phyloP scores from a whole-genome alignment of 2,888 invertebrate species.

The Meta bourneti region DNA sequence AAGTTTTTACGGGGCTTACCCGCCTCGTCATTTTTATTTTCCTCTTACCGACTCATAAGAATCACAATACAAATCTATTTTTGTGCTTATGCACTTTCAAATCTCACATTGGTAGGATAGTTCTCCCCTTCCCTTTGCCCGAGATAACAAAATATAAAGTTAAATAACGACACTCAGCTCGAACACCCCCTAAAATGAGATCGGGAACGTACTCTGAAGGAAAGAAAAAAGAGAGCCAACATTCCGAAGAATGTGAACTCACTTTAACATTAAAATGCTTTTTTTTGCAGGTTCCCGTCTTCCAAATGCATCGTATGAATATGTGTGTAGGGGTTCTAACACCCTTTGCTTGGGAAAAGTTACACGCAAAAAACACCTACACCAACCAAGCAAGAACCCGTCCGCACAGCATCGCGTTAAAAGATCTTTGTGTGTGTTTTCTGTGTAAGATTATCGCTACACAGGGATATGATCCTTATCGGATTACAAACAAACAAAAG shows the following conservation, averaged over 20 bases:
- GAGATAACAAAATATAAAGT: neutral
- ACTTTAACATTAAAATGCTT: conserved; percentile 36
- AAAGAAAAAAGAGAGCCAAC: neutral
- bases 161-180: conserved; percentile 29
- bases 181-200: conserved; percentile 39
- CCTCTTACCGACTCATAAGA: conserved; percentile 8
- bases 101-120: conserved; percentile 10
- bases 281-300: neutral
- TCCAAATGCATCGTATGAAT: neutral
- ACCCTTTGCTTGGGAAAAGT: too few relatives aligned
- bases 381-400: neutral
- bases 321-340: too few relatives aligned
- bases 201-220: conserved; percentile 13
- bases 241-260: conserved; percentile 31
- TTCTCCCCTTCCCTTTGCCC: neutral
- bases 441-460: conserved; percentile 50
- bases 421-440: conserved; percentile 27
- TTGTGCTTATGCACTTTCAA: conserved; percentile 33
- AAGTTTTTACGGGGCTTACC: conserved; percentile 14
- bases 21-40: conserved; percentile 23
- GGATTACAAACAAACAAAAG: conserved; percentile 75
- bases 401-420: conserved; percentile 32
- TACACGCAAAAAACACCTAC: too few relatives aligned
- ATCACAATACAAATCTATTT: conserved; percentile 51
- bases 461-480: conserved; percentile 71